These are phyloP conservation scores for Sarcophaga rosellei DNA, from an alignment of 2,888 invertebrate genomes.

Conservation along the genomic window DNA sequence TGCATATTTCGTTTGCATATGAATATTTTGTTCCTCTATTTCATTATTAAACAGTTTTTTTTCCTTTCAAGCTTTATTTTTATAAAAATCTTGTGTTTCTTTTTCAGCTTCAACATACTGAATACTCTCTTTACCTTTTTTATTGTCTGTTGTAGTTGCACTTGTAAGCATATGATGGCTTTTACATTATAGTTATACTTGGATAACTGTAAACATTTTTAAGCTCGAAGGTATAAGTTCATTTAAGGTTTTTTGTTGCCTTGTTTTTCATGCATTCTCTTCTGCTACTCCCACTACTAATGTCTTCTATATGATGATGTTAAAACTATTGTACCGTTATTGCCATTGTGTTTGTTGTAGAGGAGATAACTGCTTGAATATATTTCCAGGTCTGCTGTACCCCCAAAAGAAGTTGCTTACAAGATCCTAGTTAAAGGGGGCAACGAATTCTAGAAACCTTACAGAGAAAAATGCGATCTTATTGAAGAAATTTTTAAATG, in stretches of 20 bases:
- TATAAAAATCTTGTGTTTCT: not conserved
- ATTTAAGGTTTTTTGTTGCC: not conserved
- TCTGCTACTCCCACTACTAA: not conserved
- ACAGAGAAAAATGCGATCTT: no score
- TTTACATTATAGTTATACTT: conserved; percentile 25
- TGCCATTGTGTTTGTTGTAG: not conserved
- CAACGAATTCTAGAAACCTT: no score
- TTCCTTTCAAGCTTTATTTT: conserved; percentile 2
- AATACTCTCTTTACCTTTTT: no score
- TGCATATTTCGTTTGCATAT: conserved; percentile 52
- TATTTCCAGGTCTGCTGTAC: not conserved
- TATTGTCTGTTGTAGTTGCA: no score
- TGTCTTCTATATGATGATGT: not conserved
- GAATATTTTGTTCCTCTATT: conserved; percentile 26
- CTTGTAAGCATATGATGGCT: conserved; percentile 14
- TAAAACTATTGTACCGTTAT: not conserved
- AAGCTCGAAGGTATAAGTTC: conserved; percentile 31
- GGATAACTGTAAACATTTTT: conserved; percentile 45
- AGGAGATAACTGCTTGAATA: not conserved
- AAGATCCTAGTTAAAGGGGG: no score
- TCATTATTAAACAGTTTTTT: not conserved
- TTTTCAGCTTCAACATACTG: not conserved
- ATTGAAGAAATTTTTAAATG: no score
- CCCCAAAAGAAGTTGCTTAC: not conserved
- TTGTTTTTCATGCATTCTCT: not conserved